Conservation (phyloP, 2,888 invertebrate species). For the Chymomyza procnemis region DNA sequence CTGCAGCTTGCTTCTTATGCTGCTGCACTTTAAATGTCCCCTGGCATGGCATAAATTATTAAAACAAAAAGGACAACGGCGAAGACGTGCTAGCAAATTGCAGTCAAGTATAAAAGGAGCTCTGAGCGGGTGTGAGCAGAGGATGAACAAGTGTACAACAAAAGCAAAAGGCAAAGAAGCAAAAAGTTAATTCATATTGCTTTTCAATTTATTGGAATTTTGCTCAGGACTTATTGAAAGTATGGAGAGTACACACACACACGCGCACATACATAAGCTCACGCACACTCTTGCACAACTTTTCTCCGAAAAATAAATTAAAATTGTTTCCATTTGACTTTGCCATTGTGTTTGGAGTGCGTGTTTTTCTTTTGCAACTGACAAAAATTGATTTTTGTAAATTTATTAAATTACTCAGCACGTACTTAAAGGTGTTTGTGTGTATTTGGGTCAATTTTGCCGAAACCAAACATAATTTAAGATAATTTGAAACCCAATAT, state of each 20-base stretch:
- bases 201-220: conserved; percentile 68
- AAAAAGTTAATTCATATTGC: conserved; percentile 70
- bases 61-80: conserved; percentile 21
- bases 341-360: not conserved
- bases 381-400: conserved; percentile 1
- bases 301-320: conserved; percentile 49
- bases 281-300: not conserved
- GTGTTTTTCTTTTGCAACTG: not conserved
- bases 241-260: no score
- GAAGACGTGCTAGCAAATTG: not conserved
- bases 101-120: not conserved
- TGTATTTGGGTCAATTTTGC: no score
- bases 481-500: no score
- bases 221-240: conserved; percentile 43
- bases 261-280: no score
- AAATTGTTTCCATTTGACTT: conserved; percentile 51
- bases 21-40: conserved; percentile 59
- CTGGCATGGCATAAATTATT: conserved; percentile 61
- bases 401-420: not conserved
- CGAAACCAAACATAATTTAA: no score
- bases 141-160: not conserved
- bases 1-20: conserved; percentile 14
- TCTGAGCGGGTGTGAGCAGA: not conserved
- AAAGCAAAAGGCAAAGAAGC: conserved; percentile 28
- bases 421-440: not conserved